phyloP scores from a whole-genome alignment of 2,797 vertebrate species.

The Otolemur crassicaudatus region DNA sequence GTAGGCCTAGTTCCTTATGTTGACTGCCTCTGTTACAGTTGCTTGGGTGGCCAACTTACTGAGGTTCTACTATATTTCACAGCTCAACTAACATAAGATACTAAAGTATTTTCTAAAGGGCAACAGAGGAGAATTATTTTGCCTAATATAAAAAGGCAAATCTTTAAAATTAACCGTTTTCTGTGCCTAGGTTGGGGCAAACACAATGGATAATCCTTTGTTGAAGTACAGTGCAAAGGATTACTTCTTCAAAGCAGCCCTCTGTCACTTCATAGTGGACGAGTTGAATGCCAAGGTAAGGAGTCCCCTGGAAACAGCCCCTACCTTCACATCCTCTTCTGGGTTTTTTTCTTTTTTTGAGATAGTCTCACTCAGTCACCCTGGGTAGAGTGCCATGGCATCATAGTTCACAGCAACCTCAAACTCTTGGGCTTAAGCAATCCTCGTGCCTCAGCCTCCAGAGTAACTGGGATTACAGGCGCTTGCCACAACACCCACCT shows the following conservation, averaged over 20 bases:
- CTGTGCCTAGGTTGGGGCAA: conserved; percentile 93
- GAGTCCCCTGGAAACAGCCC: background rate
- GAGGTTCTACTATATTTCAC: background rate
- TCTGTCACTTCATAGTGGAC: conserved; percentile 99
- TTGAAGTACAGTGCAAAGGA: conserved; percentile 99
- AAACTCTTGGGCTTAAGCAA: too few relatives aligned
- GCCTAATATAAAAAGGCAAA: background rate
- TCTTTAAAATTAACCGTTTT: background rate
- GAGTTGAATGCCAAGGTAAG: conserved; percentile 97
- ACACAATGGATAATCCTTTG: conserved; percentile 98
- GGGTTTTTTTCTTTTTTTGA: too few relatives aligned
- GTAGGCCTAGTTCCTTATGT: too few relatives aligned
- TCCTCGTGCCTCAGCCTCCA: too few relatives aligned
- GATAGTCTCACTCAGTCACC: too few relatives aligned
- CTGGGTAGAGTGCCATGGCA: too few relatives aligned
- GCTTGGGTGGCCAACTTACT: too few relatives aligned
- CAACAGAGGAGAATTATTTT: background rate
- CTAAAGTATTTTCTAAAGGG: background rate
- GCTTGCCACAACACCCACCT: too few relatives aligned
- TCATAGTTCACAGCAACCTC: too few relatives aligned
- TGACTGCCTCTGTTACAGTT: too few relatives aligned
- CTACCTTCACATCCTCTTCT: background rate
- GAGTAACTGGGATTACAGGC: too few relatives aligned
- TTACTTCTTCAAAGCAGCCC: conserved; percentile 99
- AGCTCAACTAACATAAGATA: background rate